Base-by-base conservation (phyloP, 2,888 invertebrate genomes). In the Ophion ellenae region DNA sequence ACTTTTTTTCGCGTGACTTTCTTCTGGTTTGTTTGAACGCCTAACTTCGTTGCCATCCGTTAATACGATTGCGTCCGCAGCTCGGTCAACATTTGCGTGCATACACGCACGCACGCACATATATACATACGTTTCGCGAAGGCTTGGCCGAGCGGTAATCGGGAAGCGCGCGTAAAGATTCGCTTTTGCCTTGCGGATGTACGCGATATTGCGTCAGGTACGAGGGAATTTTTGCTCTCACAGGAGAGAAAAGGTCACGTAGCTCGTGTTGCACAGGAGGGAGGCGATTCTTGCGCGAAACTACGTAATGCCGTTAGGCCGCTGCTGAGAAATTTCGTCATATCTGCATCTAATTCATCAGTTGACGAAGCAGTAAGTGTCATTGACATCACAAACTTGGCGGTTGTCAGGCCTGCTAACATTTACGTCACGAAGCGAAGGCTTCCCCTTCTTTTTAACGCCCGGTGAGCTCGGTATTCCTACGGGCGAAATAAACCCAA, bases 201-300 rank as follows among this genome's bases (percentile, higher is more conserved):
- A 11, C 78, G 84, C 75, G 63, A 57, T 63, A 78, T 84, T 82
- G 75, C 80, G 69, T 81, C 83, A 75, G 61, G 14, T 47, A 14
- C 74, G 32, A 7, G 69, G 83, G 75, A 70, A 36, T 14, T 79
- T 40, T 66, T 57, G 11, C 24, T 20, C 2, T 17, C 75, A 9
- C 32, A 28, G 57, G 53, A 69, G 40, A 17, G 66, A 57, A 70
- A 78, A 28, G 17, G 47, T 47, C 47, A 47, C 47, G 14, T 45
- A 28, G 24, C 47, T n/a, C 40, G 77, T 28, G 73, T 86, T 74
- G 76, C 86, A 70, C 82, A 82, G 80, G n/a, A 47, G 40, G 40
- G 14, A 45, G 40, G 11, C 10, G 28, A 32, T 20, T 74, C 84
- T 86, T 84, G 84, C 87, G 64, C 76, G 63, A 24, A 40, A 64